Base-by-base conservation (phyloP, 2,888 invertebrate genomes). In the Apamea anceps region DNA sequence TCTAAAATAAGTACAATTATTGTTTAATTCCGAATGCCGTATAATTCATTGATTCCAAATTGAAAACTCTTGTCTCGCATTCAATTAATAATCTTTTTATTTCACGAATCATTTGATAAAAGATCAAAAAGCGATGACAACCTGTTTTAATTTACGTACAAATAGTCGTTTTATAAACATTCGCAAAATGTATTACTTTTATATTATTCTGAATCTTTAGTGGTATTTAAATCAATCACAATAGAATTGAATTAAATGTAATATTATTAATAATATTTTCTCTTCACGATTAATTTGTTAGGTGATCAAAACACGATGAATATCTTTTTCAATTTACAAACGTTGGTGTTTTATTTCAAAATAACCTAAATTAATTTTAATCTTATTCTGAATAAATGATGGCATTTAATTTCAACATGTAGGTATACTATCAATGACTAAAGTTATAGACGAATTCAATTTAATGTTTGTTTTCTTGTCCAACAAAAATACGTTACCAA, bases 301-400 rank as follows among this genome's bases (percentile, higher is more conserved):
- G 1, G 57, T 75, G 28, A 25, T 42, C 32, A 21, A 42, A 74
- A 75, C 37, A n/a, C 32, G 1, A n/a, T 25, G 3, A 48, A 1
- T 67, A 32, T 37, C 32, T 51, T 8, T 72, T 21, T 51, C 8
- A 42, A 74, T 74, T 28, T n/a, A n/a, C 18, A 32, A 60, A 12
- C 6, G 1, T 8, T 1, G 4, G 1, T 32, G 5, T 48, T 77
- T 6, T 18, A 77, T 21, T 21, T 12, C 7, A 28, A 62, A 28
- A 77, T 57, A 18, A 18, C 25, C 5, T 3, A 25, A 7, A 51
- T 32, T 25, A 10, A 51, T 76, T 7, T 18, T 8, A 21, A 75
- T 77, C 3, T 18, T n/a, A 76, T 45, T 77, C n/a, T 18, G 18
- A 76, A 45, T 77, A n/a, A 45, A n/a, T 28, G 25, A 13, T 21